Base-by-base conservation (phyloP, 2,888 invertebrate species). In the Eurois occulta region DNA sequence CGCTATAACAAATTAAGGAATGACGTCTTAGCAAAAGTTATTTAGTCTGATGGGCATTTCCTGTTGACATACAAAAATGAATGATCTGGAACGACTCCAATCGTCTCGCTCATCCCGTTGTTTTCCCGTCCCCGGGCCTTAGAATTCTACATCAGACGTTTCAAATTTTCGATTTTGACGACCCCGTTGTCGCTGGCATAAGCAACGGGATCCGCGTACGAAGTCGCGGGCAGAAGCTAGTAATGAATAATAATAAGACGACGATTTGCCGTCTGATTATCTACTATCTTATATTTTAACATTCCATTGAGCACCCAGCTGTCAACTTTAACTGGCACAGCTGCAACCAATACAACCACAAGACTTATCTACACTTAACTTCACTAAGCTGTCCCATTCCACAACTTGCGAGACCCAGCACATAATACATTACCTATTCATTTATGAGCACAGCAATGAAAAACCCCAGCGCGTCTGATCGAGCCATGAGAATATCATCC, bases 391-490 rank as follows among this genome's bases (percentile, higher is more conserved):
- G 10, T 4, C 10, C 38, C 16, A 58, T 24, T n/a, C 21, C 64
- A 35, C 65, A 43, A 43, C 64, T 75, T 18, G 38, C 52, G 41
- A 64, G 24, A n/a, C 41, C 62, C 66, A 60, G 62, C 43, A 52
- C n/a, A 68, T 52, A 66, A 68, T 52, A 66, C 73, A 87, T 83
- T 74, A 76, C 72, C 66, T 86, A 87, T 86, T 87, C 78, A 83
- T 87, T 80, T 69, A 75, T 77, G 73, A 71, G 65, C 78, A 58
- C 52, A 52, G 71, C 82, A 72, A 86, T 78, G 83, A 83, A 80
- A 80, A 71, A 55, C 73, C 62, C 52, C 5, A 38, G 70, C 74
- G 64, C 41, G 41, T 62, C 35, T 70, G 77, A 78, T 77, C 72
- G 64, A 32, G 67, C 75, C 72, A 79, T 84, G 79, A 86, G 79